Evolutionary conservation across 2,888 invertebrate species (phyloP), one percentile per base, ranked within the genome.

Genomic region (Pollenia amentaria): DNA sequence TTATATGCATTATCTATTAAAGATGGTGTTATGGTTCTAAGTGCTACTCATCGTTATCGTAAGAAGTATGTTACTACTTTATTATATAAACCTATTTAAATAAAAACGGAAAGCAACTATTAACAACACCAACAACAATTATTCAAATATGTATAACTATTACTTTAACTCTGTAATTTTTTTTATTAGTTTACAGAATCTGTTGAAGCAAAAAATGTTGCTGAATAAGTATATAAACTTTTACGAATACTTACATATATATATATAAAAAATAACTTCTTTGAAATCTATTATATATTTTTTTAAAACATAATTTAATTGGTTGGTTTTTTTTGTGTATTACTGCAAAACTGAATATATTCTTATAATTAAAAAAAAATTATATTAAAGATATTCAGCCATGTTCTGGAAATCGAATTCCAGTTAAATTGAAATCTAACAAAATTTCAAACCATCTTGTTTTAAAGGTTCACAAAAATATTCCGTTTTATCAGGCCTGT

Each of bases 41-140:
- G 99, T 91, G 99, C 99, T 14, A 99, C 99, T 7, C 99, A 99
- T 94, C 95, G 99, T 88, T 99, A 99, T 93, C 96, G 99, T 89
- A 99, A 99, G 95, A 99, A 99, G 95, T 99, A 99, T 94, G 99
- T 99, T 53, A 99, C 99, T 21, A 99, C 99, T 29, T 95, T 99
- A 84, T 95, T 99, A 14, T 99, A 99, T 94, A 99, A 99, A 93
- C 99, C 99, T 72, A 99, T 99, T 69, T 82, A 62, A 82, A 69
- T 62, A 55, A 18, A 90, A 16, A 57, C 14, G 42, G 6, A 57
- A 44, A 18, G 21, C 16, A 55, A 76, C 18, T 16, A n/a, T 40
- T 12, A 18, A 75, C 67, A 69, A 60, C 16, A 60, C 4, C n/a
- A 55, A 48, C 1, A 29, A 57, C 9, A 46, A 29, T 70, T 44